Base-by-base conservation (phyloP, 2,888 invertebrate genomes). In the Torymus aiolomorphi region DNA sequence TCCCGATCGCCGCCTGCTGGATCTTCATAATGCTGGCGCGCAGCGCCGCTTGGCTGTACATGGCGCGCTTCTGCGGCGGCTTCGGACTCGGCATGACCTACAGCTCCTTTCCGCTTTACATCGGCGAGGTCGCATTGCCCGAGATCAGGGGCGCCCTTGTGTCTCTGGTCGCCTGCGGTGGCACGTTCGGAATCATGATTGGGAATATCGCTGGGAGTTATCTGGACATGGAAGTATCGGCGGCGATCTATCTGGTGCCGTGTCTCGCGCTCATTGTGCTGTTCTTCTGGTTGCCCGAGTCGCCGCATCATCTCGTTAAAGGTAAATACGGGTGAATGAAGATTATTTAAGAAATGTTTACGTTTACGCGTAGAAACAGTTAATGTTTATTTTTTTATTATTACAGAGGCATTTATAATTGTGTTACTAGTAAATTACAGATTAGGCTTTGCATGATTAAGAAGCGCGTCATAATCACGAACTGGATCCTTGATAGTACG, bases 61-160 rank as follows among this genome's bases (percentile, higher is more conserved):
- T 54, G 0, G 83, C 86, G 2, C 73, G 87, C n/a, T 66, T 85
- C 16, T 80, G 70, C 13, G 78, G 85, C 1, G 87, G 87, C 10
- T 13, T 87, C 1, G 85, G 85, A 1, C 80, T 87, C 62, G 88
- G 88, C n/a, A 85, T 86, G 82, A 86, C 85, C 52, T 86, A 85
- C 82, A 84, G 84, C 20, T 84, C 85, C 10, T 88, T 86, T 61
- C 87, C 87, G 0, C 82, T 88, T 2, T 88, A 86, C 82, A 71
- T 88, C 14, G 88, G 87, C 0, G 88, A 88, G 49, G 85, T 88
- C 13, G 85, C 88, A 0, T 82, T 84, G 16, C 86, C 87, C 1
- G 84, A 78, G 4, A 89, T 89, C 5, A 85, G 90, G 0, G 90
- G 90, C 2, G 83, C 88, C 0, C 56, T 89, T 14, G 86, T 89